These are phyloP conservation scores for Neofelis nebulosa DNA, from an alignment of 2,113 vertebrate species.

Conservation along the genomic window DNA sequence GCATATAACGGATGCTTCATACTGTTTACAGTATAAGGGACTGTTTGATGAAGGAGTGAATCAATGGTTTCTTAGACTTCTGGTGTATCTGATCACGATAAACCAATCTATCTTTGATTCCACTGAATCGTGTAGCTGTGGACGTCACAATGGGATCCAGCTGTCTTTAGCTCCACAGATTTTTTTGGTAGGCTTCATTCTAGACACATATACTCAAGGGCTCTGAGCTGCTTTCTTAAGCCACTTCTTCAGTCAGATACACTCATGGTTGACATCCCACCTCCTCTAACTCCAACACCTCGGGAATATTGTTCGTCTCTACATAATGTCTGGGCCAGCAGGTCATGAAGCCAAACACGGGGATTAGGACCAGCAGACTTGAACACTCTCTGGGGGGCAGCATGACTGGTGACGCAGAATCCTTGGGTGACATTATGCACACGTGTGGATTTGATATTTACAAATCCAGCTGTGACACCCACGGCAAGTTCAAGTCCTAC, in stretches of 20 bases:
- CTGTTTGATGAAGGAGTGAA: neutral
- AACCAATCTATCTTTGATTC: neutral
- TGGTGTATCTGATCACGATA: slow-evolving; percentile 5
- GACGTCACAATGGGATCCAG: neutral
- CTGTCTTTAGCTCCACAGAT: neutral
- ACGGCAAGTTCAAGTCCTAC: neutral
- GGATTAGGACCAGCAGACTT: neutral
- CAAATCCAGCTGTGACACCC: neutral
- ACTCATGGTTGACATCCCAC: neutral
- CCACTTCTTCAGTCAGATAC: slow-evolving; percentile 33
- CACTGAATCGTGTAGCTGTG: neutral
- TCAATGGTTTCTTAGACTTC: slow-evolving; percentile 2
- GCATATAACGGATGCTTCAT: neutral
- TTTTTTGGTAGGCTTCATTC: neutral
- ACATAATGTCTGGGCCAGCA: neutral
- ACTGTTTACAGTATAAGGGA: neutral
- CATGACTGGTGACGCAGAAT: neutral
- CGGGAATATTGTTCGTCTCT: neutral
- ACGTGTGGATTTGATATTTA: neutral
- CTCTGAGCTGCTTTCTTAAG: slow-evolving; percentile 14
- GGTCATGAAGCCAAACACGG: neutral
- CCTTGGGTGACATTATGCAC: slow-evolving; percentile 38
- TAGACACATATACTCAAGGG: neutral
- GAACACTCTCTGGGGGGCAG: neutral
- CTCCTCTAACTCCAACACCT: neutral